Base-by-base conservation (phyloP, 2,888 invertebrate genomes). In the Dryococelus australis region DNA sequence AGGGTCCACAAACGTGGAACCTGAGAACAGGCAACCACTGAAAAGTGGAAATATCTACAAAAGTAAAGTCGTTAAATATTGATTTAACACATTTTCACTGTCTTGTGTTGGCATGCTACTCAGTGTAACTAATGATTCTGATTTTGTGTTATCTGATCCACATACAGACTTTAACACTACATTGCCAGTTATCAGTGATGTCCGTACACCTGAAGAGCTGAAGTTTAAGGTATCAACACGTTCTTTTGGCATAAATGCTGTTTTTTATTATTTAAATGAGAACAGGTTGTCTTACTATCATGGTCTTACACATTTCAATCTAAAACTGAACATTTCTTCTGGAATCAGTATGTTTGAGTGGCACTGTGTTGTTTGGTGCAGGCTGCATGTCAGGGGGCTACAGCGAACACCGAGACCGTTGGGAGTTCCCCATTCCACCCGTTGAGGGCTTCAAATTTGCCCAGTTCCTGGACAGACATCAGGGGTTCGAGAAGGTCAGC, bases 401-500 rank as follows among this genome's bases (percentile, higher is more conserved):
- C 43, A 85, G 28, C 85, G 85, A 84, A 24, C 88, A 88, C 20
- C 43, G 53, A 6, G 87, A 87, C n/a, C 43, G 88, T 12, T 89
- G 89, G 89, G 88, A 89, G 85, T 89, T 89, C 43, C 88, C 87
- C 24, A 87, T 86, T n/a, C 86, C 89, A 26, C 86, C 88, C 16
- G 87, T 87, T 20, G 88, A 85, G 92, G 95, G 91, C 91, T 96
- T 96, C 92, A 96, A 95, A 91, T 92, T 96, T 53, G 94, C 95
- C 0, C 94, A 94, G 28, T 92, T 96, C 89, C 92, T 96, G 87
- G 95, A 95, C 89, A 92, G 94, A 78, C 93, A 94, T 86, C 91
- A 92, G 87, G 93, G 93, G 27, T 96, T 96, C 92, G 95, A 95
- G 88, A 94, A 95, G 90, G 94, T 95, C 10, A 94, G 94, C 90